Evolutionary conservation across 2,888 invertebrate species (phyloP), one percentile per base, ranked within the genome.

Genomic region (Aphidoletes aphidimyza): DNA sequence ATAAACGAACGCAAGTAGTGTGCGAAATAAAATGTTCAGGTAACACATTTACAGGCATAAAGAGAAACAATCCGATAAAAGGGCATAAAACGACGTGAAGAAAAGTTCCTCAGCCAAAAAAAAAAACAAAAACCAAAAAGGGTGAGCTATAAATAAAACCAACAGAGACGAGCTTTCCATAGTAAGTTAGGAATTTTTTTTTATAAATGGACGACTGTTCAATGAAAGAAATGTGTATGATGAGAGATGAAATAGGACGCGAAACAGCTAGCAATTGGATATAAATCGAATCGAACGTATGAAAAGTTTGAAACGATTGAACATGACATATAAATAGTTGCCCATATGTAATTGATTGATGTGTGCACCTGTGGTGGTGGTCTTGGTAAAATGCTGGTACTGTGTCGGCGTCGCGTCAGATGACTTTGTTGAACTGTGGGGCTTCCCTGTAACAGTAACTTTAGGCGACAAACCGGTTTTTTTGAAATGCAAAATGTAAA

Each of bases 401-500:
- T 94, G 92, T 94, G 94, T 87, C 94, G 92, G 89, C 94, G 93
- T 90, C 93, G 92, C 88, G 94, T 94, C 90, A 94, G 92, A 90
- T 93, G 93, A 89, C 93, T 89, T 85, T 86, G 86, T 88, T 89
- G 90, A 89, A 91, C 90, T 89, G 91, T 91, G 87, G 92, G 91
- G 90, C 91, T 92, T 90, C 92, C 92, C 91, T 92, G 90, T 86
- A 86, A 90, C 84, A 85, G 85, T 85, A 83, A 85, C 84, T 85
- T 85, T 84, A 85, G 87, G 49, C 36, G 22, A 85, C 78, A 85
- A 69, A 69, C 69, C 69, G 69, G 69, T 30, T 69, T 69, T 30
- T 54, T 39, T 6, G 34, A 69, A 69, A 30, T 69, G 26, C 34
- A 69, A 69, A 69, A 30, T 69, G 30, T 30, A 84, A 81, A 81